phyloP scores from a whole-genome alignment of 2,888 invertebrate species.

The Habrosyne pyritoides region DNA sequence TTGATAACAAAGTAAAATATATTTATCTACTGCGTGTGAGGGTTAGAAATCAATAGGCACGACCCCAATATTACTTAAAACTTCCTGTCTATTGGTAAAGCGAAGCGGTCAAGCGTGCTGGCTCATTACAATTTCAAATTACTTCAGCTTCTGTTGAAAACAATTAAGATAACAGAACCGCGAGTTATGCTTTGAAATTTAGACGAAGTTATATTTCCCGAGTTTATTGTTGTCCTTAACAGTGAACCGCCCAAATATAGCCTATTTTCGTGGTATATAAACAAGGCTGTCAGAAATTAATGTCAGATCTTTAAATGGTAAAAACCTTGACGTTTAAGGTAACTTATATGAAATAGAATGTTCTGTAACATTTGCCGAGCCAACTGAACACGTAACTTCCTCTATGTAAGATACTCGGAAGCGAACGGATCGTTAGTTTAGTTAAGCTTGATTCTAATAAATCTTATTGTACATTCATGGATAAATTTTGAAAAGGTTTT shows the following conservation, averaged over 20 bases:
- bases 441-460: neutral
- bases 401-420: neutral
- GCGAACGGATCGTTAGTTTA: neutral
- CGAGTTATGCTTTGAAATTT: slow-evolving; percentile 2
- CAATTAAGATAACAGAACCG: slow-evolving; percentile 9
- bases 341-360: neutral
- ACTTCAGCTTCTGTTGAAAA: slow-evolving; percentile 25
- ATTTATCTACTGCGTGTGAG: neutral
- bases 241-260: neutral
- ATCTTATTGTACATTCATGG: neutral
- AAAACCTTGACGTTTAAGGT: neutral
- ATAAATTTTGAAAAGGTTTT: neutral
- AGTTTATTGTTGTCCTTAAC: neutral
- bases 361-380: neutral
- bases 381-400: neutral
- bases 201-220: neutral
- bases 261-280: neutral
- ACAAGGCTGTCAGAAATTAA: neutral
- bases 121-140: slow-evolving; percentile 54
- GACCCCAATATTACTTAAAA: slow-evolving; percentile 19
- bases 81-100: slow-evolving; percentile 42
- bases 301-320: neutral
- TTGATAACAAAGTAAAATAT: neutral
- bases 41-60: slow-evolving; percentile 13
- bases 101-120: slow-evolving; percentile 46